Base-by-base conservation (phyloP, 2,113 vertebrate species). In the Dipodomys merriami region DNA sequence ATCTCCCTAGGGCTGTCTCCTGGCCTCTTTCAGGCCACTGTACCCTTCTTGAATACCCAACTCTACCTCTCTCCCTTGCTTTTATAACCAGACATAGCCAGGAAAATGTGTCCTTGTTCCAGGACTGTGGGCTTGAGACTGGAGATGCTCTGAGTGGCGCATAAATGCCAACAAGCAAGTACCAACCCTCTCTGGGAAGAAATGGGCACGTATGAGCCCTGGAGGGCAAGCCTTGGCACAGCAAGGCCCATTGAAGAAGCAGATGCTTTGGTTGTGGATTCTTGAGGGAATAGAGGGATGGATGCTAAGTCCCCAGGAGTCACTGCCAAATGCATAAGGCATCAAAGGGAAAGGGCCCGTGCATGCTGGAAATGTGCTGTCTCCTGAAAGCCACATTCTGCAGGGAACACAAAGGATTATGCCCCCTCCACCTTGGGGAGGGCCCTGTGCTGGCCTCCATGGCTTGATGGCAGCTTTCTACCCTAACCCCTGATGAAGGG, bases 281-380 rank as follows among this genome's bases (percentile, higher is more conserved):
- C 92, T 90, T 86, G 97, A 95, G 95, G 95, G 93, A 29, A 35
- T 95, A 93, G 95, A 96, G 92, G 97, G 95, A 96, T 96, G 97
- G 94, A 96, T 96, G 96, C 96, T 95, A 95, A 96, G 94, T 95
- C 93, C 94, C 92, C 39, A 91, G 44, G 97, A 95, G 94, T 95
- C 94, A 85, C 95, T 83, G 11, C 96, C 96, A 96, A 96, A 97
- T 88, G 96, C 46, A 86, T 91, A 49, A 95, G 95, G 96, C 95
- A 96, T 93, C 93, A 92, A 86, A 86, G 35, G 86, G 33, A 88
- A 85, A 69, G 90, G 44, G 89, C 73, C 88, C 76, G 94, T 62
- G 35, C n/a, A 27, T 18, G 44, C 79, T 29, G 89, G 88, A 82
- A 83, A 60, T 23, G 86, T 44, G 65, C 91, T 23, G 10, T 15